Conservation (phyloP, 1,140 invertebrate species). For the Zaprionus camerounensis region DNA sequence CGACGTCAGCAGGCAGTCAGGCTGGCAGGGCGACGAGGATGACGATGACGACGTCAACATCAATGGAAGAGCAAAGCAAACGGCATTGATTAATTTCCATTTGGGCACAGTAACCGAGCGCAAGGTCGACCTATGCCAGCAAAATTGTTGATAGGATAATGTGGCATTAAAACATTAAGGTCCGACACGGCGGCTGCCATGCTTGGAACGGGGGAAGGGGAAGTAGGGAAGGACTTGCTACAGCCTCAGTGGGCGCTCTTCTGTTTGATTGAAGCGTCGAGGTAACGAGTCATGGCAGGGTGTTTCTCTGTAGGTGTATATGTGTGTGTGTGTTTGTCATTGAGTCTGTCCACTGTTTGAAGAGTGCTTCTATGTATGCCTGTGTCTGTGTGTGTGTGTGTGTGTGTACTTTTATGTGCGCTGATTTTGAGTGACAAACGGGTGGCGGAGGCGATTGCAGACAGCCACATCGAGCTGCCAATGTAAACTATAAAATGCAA, state of each 20-base stretch:
- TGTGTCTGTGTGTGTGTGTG: neutral
- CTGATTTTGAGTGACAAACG: slow-evolving; percentile 45
- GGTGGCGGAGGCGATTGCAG: slow-evolving; percentile 26
- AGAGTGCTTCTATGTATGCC: slow-evolving; percentile 21
- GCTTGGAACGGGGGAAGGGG: neutral
- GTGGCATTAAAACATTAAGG: slow-evolving; percentile 72
- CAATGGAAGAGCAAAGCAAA: slow-evolving; percentile 65
- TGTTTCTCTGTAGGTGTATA: slow-evolving; percentile 18
- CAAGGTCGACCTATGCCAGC: slow-evolving; percentile 54
- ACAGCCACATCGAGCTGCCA: slow-evolving; percentile 27
- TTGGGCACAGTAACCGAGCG: slow-evolving; percentile 59
- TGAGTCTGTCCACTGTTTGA: slow-evolving; percentile 39
- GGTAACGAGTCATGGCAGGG: slow-evolving; percentile 23
- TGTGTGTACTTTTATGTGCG: slow-evolving; percentile 20
- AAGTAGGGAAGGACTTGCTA: neutral
- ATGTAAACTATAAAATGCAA: slow-evolving; percentile 42
- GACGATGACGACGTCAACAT: slow-evolving; percentile 22
- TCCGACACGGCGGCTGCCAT: slow-evolving; percentile 43
- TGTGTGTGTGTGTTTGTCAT: slow-evolving; percentile 29
- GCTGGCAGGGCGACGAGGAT: neutral
- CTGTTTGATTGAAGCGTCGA: slow-evolving; percentile 41
- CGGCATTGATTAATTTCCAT: slow-evolving; percentile 80
- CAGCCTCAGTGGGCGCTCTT: slow-evolving; percentile 4
- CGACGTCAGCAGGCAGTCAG: slow-evolving; percentile 47
- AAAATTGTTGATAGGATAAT: slow-evolving; percentile 76